Evolutionary conservation across 2,797 vertebrate genomes (phyloP).

Genomic region (Enoplosus armatus): DNA sequence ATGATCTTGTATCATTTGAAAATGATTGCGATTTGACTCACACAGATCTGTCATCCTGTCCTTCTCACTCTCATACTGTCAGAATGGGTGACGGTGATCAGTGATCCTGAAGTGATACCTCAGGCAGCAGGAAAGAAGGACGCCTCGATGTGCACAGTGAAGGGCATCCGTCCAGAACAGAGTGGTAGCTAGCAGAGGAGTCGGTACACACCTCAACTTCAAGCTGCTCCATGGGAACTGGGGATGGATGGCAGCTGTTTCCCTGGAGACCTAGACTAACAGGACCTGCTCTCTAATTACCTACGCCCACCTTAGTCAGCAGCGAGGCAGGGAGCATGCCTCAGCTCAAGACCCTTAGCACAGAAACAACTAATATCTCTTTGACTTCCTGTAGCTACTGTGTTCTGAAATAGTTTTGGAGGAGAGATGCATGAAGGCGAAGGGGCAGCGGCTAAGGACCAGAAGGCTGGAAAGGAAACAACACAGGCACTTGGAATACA

Average conservation of each 20-base stretch:
- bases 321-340: constrained; percentile 34
- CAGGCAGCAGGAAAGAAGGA: constrained; percentile 24
- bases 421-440: constrained; percentile 29
- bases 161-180: constrained; percentile 49
- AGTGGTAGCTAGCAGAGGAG: constrained; percentile 23
- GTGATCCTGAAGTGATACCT: constrained; percentile 34
- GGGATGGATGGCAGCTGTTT: constrained; percentile 64
- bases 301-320: constrained; percentile 55
- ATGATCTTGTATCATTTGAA: constrained; percentile 2
- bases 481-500: constrained; percentile 28
- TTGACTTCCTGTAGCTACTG: constrained; percentile 36
- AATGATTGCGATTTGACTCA: constrained; percentile 3
- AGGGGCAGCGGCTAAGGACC: constrained; percentile 38
- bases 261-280: constrained; percentile 71
- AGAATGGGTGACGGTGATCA: constrained; percentile 9
- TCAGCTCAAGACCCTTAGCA: constrained; percentile 37
- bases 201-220: constrained; percentile 51
- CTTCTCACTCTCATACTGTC: neutral
- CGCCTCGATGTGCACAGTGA: constrained; percentile 42
- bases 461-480: constrained; percentile 45
- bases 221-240: constrained; percentile 66
- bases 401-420: constrained; percentile 34
- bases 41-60: neutral
- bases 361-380: constrained; percentile 35
- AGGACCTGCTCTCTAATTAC: constrained; percentile 67